Evolutionary conservation across 2,113 vertebrate species (phyloP), one percentile per base, ranked within the genome.

Genomic region (Greenwoodochromis staneri): DNA sequence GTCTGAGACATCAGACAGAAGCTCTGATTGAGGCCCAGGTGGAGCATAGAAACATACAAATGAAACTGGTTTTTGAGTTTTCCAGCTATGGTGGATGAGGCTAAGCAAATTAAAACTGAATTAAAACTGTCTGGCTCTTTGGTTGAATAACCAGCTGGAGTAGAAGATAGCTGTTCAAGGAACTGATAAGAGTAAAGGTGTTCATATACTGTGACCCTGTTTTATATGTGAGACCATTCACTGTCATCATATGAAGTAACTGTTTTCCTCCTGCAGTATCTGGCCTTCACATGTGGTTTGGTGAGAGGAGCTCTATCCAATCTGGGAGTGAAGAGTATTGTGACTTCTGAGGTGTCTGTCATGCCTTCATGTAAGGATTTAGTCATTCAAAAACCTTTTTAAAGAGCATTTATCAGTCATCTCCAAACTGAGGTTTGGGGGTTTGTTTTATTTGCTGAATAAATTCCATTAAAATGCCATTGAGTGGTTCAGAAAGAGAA

Each of bases 241-340:
- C 34, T 9, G 34, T 57, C 34, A 34, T 13, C 36, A 27, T 13
- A 9, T 63, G 9, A 55, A 19, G 3, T 24, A 73, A 29, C 47
- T 42, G 21, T 38, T 19, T 85, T 80, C 53, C 57, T 92, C 85
- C 9, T 96, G 90, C 90, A 99, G 98, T 99, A 98, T 95, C 95
- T 99, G 96, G 97, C 98, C 80, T 99, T 99, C 94, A 97, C 97
- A 34, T 99, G 98, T 94, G 98, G 98, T 90, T 95, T 99, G 93
- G 98, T 99, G 94, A 97, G 98, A 98, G 98, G 98, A 31, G 98
- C 96, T 42, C 96, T 99, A 53, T 97, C 97, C 9, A 98, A 97
- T 85, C 94, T 99, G 90, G 98, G 98, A 88, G 98, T 99, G 94
- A 98, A 97, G 96, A 99, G 98, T 93, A 98, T 99, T 81, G 98